Conservation (phyloP, 2,113 vertebrate species). For the Crotalus helleri region DNA sequence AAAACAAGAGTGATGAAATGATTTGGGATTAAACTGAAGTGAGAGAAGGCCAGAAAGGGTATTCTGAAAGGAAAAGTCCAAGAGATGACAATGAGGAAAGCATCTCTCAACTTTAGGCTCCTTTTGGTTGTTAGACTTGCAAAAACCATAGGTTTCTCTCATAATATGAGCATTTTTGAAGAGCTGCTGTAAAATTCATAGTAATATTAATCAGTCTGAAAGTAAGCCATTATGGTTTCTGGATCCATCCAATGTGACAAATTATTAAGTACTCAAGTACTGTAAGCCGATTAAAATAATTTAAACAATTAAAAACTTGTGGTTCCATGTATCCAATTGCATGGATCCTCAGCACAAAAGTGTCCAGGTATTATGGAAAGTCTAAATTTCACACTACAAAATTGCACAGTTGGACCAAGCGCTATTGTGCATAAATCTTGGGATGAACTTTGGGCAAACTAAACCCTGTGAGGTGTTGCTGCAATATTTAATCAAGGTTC, state of each 20-base stretch:
- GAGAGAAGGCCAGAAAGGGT: not conserved
- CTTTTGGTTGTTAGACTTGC: not conserved
- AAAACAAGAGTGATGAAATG: not conserved
- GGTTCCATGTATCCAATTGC: not conserved
- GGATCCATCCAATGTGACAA: not conserved
- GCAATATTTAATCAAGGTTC: no score
- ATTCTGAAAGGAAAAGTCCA: not conserved
- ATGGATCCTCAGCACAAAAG: not conserved
- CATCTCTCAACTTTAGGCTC: not conserved
- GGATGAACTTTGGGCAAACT: not conserved
- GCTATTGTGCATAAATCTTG: not conserved
- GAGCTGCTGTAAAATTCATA: not conserved
- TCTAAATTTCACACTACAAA: not conserved
- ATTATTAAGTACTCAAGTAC: not conserved
- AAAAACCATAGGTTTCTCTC: not conserved
- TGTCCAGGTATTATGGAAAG: no score
- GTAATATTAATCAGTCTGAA: not conserved
- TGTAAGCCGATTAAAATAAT: no score
- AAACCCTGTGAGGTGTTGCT: not conserved
- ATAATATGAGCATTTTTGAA: not conserved
- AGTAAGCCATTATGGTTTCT: not conserved
- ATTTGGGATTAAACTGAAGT: not conserved
- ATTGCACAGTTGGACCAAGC: not conserved
- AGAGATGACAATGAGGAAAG: not conserved
- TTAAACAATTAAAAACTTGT: not conserved